Percentiles rank a stretch among this genome's conserved stretches.
Evolutionary conservation across 2,113 vertebrate species (phyloP).

Genomic region (Pterophyllum scalare): DNA sequence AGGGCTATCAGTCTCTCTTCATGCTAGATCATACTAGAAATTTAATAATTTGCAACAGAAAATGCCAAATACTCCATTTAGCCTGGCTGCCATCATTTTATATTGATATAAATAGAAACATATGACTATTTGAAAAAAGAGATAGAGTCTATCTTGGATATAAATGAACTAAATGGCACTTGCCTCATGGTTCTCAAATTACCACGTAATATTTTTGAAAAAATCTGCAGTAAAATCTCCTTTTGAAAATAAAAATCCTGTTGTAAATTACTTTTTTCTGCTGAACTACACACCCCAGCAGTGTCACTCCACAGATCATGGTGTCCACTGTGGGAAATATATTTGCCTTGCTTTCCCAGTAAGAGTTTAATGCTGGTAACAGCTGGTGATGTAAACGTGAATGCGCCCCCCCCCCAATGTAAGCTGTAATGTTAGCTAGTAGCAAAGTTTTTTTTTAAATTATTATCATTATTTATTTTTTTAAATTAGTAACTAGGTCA

Average conservation of each 20-base stretch:
- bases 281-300: no score
- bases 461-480: no score
- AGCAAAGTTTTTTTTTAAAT: no score
- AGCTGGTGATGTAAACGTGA: no score
- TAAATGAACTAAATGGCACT: background rate
- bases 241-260: background rate
- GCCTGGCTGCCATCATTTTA: conserved; percentile 8
- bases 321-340: no score
- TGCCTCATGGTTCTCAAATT: background rate
- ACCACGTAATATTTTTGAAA: background rate
- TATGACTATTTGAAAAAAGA: background rate
- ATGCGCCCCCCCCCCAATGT: no score
- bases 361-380: no score
- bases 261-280: no score
- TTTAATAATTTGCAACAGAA: conserved; percentile 3
- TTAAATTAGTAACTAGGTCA: background rate
- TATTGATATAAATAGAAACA: conserved; percentile 19
- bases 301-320: no score
- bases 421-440: no score
- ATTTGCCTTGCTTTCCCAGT: no score
- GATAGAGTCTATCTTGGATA: background rate
- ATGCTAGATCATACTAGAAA: conserved; percentile 27
- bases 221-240: background rate
- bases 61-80: conserved; percentile 6
- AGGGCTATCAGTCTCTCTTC: conserved; percentile 10